phyloP scores from a whole-genome alignment of 2,888 invertebrate genomes.

The Pinctada fucata region DNA sequence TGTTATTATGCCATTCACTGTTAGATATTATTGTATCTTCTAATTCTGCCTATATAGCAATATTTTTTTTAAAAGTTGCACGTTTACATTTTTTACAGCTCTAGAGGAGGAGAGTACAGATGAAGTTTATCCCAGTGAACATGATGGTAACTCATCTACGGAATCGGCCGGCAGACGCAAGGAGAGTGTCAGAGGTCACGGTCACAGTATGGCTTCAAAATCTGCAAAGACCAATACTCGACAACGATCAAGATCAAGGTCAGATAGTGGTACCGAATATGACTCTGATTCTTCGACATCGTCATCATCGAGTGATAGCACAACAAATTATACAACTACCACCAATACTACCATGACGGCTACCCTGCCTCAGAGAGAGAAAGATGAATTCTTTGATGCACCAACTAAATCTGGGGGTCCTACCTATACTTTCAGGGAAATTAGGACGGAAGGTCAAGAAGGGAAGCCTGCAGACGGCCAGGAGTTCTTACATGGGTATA shows the following conservation, averaged over 20 bases:
- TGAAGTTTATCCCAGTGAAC: constrained; percentile 29
- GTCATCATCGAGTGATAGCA: not conserved
- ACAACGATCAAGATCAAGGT: not conserved
- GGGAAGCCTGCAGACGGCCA: constrained; percentile 41
- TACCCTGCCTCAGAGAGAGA: constrained; percentile 32
- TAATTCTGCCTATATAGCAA: not conserved
- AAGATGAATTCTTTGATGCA: constrained; percentile 54
- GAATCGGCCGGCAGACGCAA: constrained; percentile 43
- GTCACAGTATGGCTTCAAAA: not conserved
- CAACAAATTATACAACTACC: constrained; percentile 18
- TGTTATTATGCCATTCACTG: too few species aligned
- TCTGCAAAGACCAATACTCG: not conserved
- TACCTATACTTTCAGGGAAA: constrained; percentile 59
- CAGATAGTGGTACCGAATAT: constrained; percentile 12
- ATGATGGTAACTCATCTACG: not conserved
- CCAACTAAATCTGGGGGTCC: constrained; percentile 48
- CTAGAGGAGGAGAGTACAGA: constrained; percentile 44
- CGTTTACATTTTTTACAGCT: constrained; percentile 38
- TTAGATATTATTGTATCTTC: not conserved
- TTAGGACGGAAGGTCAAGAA: constrained; percentile 27
- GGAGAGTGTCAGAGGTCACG: constrained; percentile 31
- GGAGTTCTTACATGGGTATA: constrained; percentile 62
- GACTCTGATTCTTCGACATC: constrained; percentile 49
- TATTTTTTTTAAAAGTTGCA: not conserved
- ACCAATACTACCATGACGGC: constrained; percentile 41